These are phyloP conservation scores for Styela plicata DNA, from an alignment of 23 tunicate species.

Conservation along the genomic window DNA sequence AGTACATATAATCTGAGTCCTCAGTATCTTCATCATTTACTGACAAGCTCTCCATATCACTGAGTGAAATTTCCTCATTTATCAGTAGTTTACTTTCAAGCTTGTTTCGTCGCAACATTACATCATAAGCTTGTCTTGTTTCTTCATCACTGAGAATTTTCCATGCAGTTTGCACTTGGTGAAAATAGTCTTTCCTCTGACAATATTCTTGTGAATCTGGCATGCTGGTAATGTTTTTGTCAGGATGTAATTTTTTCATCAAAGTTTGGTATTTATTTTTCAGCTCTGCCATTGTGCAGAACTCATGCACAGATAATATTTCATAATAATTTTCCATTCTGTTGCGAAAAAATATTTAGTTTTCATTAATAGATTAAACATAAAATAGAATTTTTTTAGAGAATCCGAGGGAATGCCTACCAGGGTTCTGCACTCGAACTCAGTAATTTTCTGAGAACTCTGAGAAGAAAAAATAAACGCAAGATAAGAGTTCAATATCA, in stretches of 20 bases:
- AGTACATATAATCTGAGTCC: not conserved
- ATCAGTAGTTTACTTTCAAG: slow-evolving; percentile 3
- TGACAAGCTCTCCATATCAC: slow-evolving; percentile 7
- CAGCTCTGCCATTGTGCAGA: not conserved
- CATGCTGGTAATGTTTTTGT: not conserved
- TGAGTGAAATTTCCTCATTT: slow-evolving; percentile 14
- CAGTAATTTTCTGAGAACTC: too few relatives aligned
- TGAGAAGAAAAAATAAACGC: too few relatives aligned
- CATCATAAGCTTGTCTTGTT: not conserved
- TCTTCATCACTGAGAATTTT: slow-evolving; percentile 23
- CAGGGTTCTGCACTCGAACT: too few relatives aligned
- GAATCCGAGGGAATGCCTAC: too few relatives aligned
- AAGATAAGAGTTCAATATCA: too few relatives aligned
- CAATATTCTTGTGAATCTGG: not conserved
- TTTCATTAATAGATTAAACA: too few relatives aligned
- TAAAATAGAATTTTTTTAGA: too few relatives aligned
- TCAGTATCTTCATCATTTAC: not conserved
- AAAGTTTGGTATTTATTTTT: slow-evolving; percentile 4
- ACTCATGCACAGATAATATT: not conserved
- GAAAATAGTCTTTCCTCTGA: not conserved
- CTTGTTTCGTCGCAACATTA: not conserved
- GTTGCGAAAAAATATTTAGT: too few relatives aligned
- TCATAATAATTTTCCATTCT: slow-evolving; percentile 11
- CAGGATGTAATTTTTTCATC: slow-evolving; percentile 13
- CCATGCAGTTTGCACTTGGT: slow-evolving; percentile 24